Percentiles rank a stretch among this genome's conserved stretches.
phyloP scores from a whole-genome alignment of 2,797 vertebrate genomes.

The Pseudochirops corinnae region DNA sequence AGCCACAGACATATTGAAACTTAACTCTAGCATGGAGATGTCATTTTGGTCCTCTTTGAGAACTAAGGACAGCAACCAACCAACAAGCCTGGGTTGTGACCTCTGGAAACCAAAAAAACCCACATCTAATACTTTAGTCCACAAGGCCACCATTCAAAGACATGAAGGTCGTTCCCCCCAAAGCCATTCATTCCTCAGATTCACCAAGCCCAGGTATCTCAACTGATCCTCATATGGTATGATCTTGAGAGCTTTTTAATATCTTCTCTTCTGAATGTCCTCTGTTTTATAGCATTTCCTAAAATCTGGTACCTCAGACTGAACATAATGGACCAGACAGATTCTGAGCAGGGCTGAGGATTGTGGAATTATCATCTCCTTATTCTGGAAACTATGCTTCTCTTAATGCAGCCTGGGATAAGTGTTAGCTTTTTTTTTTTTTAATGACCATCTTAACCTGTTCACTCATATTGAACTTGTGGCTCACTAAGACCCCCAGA shows the following conservation, averaged over 20 bases:
- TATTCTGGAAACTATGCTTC: neutral
- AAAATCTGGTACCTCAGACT: neutral
- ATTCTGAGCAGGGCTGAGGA: neutral
- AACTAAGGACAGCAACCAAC: too few relatives aligned
- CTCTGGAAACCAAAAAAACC: neutral
- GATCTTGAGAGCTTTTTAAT: neutral
- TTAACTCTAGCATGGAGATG: too few relatives aligned
- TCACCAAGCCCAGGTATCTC: neutral
- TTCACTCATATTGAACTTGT: too few relatives aligned
- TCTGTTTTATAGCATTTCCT: neutral
- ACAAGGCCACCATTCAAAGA: neutral
- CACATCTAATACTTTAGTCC: neutral
- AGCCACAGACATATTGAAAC: too few relatives aligned
- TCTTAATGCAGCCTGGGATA: neutral
- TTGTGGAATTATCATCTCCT: neutral
- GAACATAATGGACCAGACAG: neutral
- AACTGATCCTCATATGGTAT: neutral
- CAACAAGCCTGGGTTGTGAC: neutral
- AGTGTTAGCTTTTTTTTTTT: too few relatives aligned
- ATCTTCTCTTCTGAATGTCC: neutral
- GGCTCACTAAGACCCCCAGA: too few relatives aligned
- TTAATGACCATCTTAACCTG: too few relatives aligned
- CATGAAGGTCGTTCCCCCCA: neutral
- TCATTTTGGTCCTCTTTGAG: too few relatives aligned
- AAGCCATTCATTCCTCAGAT: neutral